Conservation (phyloP, 2,797 vertebrate species). For the Malacoraja senta region DNA sequence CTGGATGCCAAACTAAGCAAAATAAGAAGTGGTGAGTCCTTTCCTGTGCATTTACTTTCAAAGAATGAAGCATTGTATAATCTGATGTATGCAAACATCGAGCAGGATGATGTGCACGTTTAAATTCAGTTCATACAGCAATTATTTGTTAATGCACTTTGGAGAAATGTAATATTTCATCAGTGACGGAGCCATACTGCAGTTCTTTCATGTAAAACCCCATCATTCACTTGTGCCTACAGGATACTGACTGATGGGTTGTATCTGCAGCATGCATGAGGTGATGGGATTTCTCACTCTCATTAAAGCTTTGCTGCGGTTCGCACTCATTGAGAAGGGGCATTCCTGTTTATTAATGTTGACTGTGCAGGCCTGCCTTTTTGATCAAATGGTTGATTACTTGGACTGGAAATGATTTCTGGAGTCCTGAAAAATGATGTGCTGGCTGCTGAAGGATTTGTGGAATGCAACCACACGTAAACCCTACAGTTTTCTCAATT, state of each 20-base stretch:
- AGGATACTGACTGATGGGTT: slow-evolving; percentile 13
- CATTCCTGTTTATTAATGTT: slow-evolving; percentile 7
- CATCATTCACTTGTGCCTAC: background rate
- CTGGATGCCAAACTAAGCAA: background rate
- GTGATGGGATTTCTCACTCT: slow-evolving; percentile 26
- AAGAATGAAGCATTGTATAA: background rate
- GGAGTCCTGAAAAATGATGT: background rate
- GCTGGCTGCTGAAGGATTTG: background rate
- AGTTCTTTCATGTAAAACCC: background rate
- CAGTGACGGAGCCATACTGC: background rate
- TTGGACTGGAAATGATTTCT: background rate
- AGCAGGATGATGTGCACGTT: background rate
- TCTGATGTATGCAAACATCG: background rate
- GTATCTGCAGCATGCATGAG: background rate
- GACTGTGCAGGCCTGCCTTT: background rate
- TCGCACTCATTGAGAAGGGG: background rate
- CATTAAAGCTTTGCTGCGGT: slow-evolving; percentile 17
- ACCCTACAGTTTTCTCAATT: background rate
- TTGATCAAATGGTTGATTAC: slow-evolving; percentile 18
- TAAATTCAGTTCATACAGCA: background rate
- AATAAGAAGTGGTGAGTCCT: background rate
- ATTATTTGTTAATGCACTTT: background rate
- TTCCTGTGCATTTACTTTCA: background rate
- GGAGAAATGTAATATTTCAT: slow-evolving; percentile 22
- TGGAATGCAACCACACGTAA: background rate